Conservation (phyloP, 2,113 vertebrate species). For the Crocuta crocuta region DNA sequence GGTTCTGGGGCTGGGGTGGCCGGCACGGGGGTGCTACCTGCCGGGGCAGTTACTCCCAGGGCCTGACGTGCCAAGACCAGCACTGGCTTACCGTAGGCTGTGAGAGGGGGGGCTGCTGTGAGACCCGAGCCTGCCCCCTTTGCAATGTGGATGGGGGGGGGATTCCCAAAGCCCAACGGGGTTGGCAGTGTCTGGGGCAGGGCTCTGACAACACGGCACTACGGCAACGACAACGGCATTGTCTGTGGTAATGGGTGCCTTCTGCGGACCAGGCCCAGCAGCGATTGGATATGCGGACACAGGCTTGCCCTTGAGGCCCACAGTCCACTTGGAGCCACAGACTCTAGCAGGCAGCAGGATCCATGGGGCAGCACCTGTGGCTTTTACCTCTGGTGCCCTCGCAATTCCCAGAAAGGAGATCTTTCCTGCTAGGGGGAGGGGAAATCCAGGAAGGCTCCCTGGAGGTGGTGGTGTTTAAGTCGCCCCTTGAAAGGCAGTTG, state of each 20-base stretch:
- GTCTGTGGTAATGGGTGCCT: neutral
- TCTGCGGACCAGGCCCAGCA: neutral
- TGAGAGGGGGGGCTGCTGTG: neutral
- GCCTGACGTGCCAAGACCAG: neutral
- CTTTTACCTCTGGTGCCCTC: neutral
- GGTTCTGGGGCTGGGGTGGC: neutral
- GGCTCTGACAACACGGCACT: neutral
- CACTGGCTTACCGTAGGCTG: neutral
- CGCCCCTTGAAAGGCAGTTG: neutral
- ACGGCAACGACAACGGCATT: neutral
- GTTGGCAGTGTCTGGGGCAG: neutral
- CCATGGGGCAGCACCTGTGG: neutral
- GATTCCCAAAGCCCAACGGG: neutral
- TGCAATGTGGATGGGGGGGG: too few species aligned
- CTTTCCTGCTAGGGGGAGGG: neutral
- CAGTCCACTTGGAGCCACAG: rapidly evolving
- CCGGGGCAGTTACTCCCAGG: neutral
- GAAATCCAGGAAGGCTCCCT: neutral
- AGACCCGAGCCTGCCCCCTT: rapidly evolving
- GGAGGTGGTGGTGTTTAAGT: neutral
- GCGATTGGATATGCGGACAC: neutral
- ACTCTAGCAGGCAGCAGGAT: neutral
- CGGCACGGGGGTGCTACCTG: neutral
- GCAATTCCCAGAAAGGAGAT: neutral
- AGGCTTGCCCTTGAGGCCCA: neutral